Base-by-base conservation (phyloP, 2,888 invertebrate genomes). In the Noctua fimbriata region DNA sequence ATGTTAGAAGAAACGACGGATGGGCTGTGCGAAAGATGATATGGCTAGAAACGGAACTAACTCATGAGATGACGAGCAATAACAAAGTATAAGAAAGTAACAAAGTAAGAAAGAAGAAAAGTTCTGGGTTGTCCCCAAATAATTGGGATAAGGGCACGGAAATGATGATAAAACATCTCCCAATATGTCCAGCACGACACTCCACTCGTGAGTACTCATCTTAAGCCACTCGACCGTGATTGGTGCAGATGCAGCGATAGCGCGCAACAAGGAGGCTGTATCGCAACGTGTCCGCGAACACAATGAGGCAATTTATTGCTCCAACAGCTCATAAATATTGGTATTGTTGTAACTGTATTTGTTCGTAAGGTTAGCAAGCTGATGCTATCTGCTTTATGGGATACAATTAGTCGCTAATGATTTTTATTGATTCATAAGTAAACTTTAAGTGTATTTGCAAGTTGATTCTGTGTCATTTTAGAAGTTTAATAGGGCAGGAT, bases 231-330 rank as follows among this genome's bases (percentile, higher is more conserved):
- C 24, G 52, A 49, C 84, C 41, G 73, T 52, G 87, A 76, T 86
- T 86, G 84, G 84, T 24, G 63, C 73, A 76, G 89, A 88, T 88
- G 86, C 52, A 28, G 66, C 55, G 88, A 88, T 88, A 88, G 73
- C 88, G 75, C 58, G 79, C 70, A 70, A 89, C 88, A 88, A 78
- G 88, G 74, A 82, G 81, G 79, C 81, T 86, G 88, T 86, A 81
- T 88, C 84, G 79, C 63, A 83, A 87, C 87, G 83, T 83, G 89
- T 83, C 87, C 78, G 77, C 80, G 49, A 80, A 82, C 88, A 86
- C 88, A 89, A 88, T 87, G 78, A 75, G 71, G 76, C 80, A 49
- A 88, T 89, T 88, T 89, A 89, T 88, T 88, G 82, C 74, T 77
- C 69, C 78, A 82, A 76, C 82, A 79, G 80, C 85, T 88, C 75